Conservation (phyloP, 2,888 invertebrate genomes). For the Cheilosia grossa region DNA sequence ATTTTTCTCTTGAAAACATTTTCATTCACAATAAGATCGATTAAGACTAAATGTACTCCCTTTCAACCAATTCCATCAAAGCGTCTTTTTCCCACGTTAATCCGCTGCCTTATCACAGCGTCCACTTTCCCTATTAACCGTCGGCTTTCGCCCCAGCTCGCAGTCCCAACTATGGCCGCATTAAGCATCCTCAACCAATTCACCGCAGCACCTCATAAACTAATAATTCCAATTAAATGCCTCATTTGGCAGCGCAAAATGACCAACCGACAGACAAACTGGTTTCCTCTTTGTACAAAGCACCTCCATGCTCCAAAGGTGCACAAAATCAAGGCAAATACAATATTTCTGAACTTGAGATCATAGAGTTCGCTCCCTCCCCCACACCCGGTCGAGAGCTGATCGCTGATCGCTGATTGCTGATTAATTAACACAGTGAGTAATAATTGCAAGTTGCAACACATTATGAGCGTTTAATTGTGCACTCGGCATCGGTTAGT, state of each 20-base stretch:
- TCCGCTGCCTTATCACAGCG: neutral
- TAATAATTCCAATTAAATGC: slow-evolving; percentile 65
- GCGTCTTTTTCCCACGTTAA: slow-evolving; percentile 22
- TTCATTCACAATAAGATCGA: too few species aligned
- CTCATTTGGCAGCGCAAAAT: slow-evolving; percentile 52
- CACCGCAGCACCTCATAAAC: slow-evolving; percentile 63
- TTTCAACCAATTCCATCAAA: neutral
- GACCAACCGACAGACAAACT: slow-evolving; percentile 57
- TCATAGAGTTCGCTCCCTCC: slow-evolving; percentile 31
- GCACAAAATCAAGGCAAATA: slow-evolving; percentile 47
- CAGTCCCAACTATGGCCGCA: neutral
- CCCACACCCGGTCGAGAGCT: neutral
- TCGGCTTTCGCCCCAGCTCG: slow-evolving; percentile 42
- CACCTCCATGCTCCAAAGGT: slow-evolving; percentile 23
- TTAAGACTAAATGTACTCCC: too few species aligned
- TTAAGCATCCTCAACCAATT: slow-evolving; percentile 21
- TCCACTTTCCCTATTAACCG: neutral
- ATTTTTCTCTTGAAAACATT: too few species aligned
- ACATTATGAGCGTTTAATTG: slow-evolving; percentile 67
- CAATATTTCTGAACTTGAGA: slow-evolving; percentile 60
- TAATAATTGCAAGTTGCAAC: slow-evolving; percentile 42
- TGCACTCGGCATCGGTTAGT: slow-evolving; percentile 40
- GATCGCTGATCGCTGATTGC: slow-evolving; percentile 17
- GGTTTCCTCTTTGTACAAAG: slow-evolving; percentile 51
- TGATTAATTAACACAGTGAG: slow-evolving; percentile 69